Percentiles rank a stretch among this genome's conserved stretches.
Evolutionary conservation across 2,888 invertebrate species (phyloP).

Genomic region (Autographa pulchrina): DNA sequence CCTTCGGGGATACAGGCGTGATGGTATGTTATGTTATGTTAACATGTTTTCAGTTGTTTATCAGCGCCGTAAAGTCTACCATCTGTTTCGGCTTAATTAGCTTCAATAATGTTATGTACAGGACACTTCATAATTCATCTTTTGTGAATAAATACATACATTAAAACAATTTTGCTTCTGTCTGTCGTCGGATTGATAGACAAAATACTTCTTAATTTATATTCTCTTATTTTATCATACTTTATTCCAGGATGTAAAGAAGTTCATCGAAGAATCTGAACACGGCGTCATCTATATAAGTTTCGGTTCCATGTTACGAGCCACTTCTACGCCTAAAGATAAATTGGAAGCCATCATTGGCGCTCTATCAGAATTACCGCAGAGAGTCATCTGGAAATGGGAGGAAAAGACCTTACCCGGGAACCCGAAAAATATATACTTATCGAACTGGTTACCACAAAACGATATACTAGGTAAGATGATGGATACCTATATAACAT

Average conservation of each 20-base stretch:
- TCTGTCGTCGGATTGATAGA: too few relatives aligned
- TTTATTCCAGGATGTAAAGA: conserved; percentile 87
- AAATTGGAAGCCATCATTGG: conserved; percentile 90
- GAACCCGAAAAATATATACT: conserved; percentile 90
- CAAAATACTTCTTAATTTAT: neutral
- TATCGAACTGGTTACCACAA: conserved; percentile 92
- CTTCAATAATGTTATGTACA: too few relatives aligned
- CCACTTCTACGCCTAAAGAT: conserved; percentile 89
- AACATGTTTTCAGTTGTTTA: too few relatives aligned
- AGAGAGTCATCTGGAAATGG: conserved; percentile 94
- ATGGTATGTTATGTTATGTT: too few relatives aligned
- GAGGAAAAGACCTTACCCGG: conserved; percentile 89
- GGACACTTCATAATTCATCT: too few relatives aligned
- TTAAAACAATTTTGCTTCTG: too few relatives aligned
- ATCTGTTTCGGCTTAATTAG: too few relatives aligned
- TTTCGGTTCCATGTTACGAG: conserved; percentile 93
- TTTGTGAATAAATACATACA: too few relatives aligned
- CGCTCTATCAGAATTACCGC: conserved; percentile 90
- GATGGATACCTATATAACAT: conserved; percentile 1
- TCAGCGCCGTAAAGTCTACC: too few relatives aligned
- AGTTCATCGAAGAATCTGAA: conserved; percentile 91
- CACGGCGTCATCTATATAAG: conserved; percentile 93
- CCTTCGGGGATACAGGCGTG: too few relatives aligned
- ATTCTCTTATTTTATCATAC: too few relatives aligned
- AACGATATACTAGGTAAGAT: conserved; percentile 90